phyloP scores from a whole-genome alignment of 2,888 invertebrate species.

The Amphipyra tragopoginis region DNA sequence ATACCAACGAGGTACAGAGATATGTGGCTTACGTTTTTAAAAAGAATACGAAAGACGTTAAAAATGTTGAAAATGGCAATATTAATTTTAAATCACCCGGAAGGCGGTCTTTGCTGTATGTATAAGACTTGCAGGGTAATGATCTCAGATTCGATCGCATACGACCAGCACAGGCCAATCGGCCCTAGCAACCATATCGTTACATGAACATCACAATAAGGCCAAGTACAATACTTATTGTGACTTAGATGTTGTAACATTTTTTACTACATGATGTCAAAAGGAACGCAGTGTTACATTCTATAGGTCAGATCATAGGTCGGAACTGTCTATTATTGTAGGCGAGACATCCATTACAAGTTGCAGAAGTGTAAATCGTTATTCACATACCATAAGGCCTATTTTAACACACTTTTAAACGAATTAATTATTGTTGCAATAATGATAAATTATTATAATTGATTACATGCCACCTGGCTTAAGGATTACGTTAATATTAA shows the following conservation, averaged over 20 bases:
- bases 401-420: conserved; percentile 3
- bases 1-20: too few species aligned
- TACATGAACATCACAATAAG: conserved; percentile 12
- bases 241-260: conserved; percentile 14
- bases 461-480: conserved; percentile 24
- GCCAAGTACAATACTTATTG: neutral
- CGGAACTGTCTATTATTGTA: conserved; percentile 9
- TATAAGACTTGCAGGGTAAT: too few species aligned
- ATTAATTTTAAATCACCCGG: too few species aligned
- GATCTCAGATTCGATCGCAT: neutral
- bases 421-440: conserved; percentile 17
- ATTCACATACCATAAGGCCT: conserved; percentile 2
- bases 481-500: conserved; percentile 25
- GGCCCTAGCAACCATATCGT: conserved; percentile 2
- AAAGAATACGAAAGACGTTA: too few species aligned
- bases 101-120: too few species aligned
- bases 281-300: conserved; percentile 4
- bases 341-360: conserved; percentile 7
- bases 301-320: conserved; percentile 12
- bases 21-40: too few species aligned
- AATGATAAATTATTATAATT: conserved; percentile 32
- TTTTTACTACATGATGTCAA: neutral
- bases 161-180: conserved; percentile 20
- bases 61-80: too few species aligned
- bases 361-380: conserved; percentile 7